Conservation (phyloP, 2,888 invertebrate genomes). For the Ophion ventricosus region DNA sequence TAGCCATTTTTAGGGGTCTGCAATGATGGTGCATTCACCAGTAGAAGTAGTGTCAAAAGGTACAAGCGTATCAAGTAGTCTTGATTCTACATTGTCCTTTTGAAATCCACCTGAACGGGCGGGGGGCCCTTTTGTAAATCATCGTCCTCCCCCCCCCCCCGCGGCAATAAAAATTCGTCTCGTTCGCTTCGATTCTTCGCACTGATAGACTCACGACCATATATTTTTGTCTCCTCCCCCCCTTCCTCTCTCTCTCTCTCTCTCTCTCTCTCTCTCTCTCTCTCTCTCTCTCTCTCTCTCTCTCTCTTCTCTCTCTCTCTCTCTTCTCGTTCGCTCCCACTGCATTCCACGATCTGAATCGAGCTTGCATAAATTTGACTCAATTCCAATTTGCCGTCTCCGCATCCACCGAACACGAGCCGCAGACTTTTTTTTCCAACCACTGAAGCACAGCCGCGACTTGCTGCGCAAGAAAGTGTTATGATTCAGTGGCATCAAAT, state of each 20-base stretch:
- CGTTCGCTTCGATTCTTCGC: slow-evolving; percentile 10
- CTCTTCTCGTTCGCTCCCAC: not conserved
- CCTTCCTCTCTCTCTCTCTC: slow-evolving; percentile 8
- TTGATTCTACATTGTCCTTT: not conserved
- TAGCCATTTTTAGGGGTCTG: not conserved
- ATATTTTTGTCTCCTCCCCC: not conserved
- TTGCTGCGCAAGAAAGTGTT: not conserved
- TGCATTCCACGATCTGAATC: slow-evolving; percentile 38
- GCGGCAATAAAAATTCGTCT: slow-evolving; percentile 13
- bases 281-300: slow-evolving; percentile 9
- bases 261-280: not conserved
- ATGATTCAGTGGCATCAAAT: not conserved
- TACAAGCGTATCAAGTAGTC: not conserved
- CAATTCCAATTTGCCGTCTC: slow-evolving; percentile 6
- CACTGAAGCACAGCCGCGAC: not conserved
- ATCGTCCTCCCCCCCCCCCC: not conserved
- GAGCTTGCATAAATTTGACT: slow-evolving; percentile 51
- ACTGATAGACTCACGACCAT: not conserved
- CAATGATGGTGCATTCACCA: not conserved
- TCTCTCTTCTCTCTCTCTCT: no score
- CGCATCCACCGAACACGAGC: slow-evolving; percentile 21
- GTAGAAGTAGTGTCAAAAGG: not conserved
- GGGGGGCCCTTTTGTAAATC: not conserved
- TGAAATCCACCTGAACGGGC: not conserved
- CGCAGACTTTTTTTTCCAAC: not conserved